Base-by-base conservation (phyloP, 2,888 invertebrate species). In the Rhagonycha lutea region DNA sequence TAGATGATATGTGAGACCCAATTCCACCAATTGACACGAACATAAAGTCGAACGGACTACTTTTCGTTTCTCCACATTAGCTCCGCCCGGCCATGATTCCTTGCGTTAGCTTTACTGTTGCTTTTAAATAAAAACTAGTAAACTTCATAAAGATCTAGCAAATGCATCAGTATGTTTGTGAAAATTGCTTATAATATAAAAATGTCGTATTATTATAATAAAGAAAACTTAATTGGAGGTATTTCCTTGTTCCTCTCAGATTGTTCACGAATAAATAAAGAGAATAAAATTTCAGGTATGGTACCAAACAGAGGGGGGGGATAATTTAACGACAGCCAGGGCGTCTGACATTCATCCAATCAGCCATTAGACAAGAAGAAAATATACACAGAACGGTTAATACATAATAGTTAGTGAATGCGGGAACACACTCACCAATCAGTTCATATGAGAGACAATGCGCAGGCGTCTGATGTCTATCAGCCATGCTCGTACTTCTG, bases 331-430 rank as follows among this genome's bases (percentile, higher is more conserved):
- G 79, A 80, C 79, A 79, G 77, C 76, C 78, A 77, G 76, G 80
- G 80, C 80, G 80, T 80, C 79, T 78, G 81, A 78, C 77, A 78
- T 78, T 78, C 79, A 79, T 80, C 81, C 81, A 81, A 81, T 81
- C 81, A 80, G 81, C 80, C 80, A 81, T 81, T 81, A 81, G 81
- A 74, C 77, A 75, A 76, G 73, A 78, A 78, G 81, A 78, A 76
- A 76, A 76, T 62, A 69, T 76, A 76, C 63, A 76, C 74, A 71
- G 74, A 78, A 78, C 75, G 76, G 74, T 76, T 78, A 78, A 76
- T 78, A 78, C 74, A 74, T 76, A 61, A 60, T 69, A 73, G 72
- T 65, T 74, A 68, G 73, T 68, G 70, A 75, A 68, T 78, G 76
- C 74, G 68, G 74, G 73, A 74, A 74, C 72, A 75, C 76, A 73